Conservation (phyloP, 53 echinoderm and acorn worm species). For the Echinometra lucunter region DNA sequence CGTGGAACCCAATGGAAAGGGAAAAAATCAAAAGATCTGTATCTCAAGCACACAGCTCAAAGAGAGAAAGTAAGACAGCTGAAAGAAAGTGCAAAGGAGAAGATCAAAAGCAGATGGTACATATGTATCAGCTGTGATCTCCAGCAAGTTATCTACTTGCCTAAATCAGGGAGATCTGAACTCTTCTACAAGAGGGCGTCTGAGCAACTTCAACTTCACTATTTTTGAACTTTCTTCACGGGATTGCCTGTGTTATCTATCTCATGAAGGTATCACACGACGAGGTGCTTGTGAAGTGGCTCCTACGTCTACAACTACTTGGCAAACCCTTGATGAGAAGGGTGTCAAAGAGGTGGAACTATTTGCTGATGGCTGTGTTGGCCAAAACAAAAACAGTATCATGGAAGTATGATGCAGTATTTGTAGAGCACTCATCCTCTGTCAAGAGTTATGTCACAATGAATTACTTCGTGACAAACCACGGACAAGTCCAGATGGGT, state of each 20-base stretch:
- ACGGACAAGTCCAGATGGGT: conserved; percentile 70
- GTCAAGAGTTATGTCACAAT: neutral
- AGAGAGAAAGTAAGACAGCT: too few relatives aligned
- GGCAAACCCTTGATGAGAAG: neutral
- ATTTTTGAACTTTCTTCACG: conserved; percentile 60
- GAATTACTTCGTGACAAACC: conserved; percentile 53
- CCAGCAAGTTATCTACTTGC: conserved; percentile 76
- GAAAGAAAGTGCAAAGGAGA: neutral
- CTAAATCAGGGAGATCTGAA: conserved; percentile 62
- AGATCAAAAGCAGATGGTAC: conserved; percentile 22
- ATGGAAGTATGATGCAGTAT: conserved; percentile 40
- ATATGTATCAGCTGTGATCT: conserved; percentile 56
- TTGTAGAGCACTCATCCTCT: conserved; percentile 50
- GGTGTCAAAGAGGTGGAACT: neutral
- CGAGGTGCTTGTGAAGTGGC: conserved; percentile 53
- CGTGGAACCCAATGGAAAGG: too few relatives aligned
- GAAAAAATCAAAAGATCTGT: too few relatives aligned
- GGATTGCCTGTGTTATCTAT: conserved; percentile 62
- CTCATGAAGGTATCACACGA: conserved; percentile 18
- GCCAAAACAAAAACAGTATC: conserved; percentile 57
- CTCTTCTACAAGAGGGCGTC: conserved; percentile 70
- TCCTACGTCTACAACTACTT: neutral
- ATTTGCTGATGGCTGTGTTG: conserved; percentile 53
- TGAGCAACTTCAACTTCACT: conserved; percentile 73
- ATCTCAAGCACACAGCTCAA: too few relatives aligned